These are phyloP conservation scores for Tricholauxania praeusta DNA, from an alignment of 2,888 invertebrate species.

Conservation along the genomic window DNA sequence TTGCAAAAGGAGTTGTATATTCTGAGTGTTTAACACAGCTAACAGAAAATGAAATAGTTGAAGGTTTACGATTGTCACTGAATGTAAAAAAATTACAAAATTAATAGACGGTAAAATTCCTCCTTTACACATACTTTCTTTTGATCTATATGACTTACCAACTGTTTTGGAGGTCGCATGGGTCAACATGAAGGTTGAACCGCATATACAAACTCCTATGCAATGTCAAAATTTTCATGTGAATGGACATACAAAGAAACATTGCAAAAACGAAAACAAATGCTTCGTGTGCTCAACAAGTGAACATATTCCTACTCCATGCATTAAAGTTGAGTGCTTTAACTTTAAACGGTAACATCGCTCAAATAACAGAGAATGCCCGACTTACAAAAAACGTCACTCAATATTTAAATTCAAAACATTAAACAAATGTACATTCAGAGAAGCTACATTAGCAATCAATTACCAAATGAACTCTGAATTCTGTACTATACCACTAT, in stretches of 20 bases:
- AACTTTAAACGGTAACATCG: slow-evolving; percentile 1
- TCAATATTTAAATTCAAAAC: slow-evolving; percentile 1
- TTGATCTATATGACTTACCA: too few relatives aligned
- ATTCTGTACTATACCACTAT: too few relatives aligned
- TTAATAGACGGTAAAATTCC: too few relatives aligned
- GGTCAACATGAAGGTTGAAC: too few relatives aligned
- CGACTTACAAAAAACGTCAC: background rate
- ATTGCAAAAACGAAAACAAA: slow-evolving; percentile 13
- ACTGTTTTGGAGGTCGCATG: too few relatives aligned
- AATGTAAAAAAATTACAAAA: too few relatives aligned
- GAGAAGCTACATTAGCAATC: background rate
- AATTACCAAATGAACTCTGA: background rate
- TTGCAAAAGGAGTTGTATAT: too few relatives aligned
- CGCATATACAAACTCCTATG: background rate
- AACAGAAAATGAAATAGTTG: too few relatives aligned
- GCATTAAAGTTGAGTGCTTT: background rate
- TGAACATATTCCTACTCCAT: background rate
- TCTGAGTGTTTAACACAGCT: too few relatives aligned
- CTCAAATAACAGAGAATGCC: slow-evolving; percentile 5
- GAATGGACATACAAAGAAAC: slow-evolving; percentile 12
- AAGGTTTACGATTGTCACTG: too few relatives aligned
- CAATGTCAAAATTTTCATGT: slow-evolving; percentile 10
- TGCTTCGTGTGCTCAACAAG: background rate
- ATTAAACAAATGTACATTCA: background rate
- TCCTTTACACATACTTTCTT: too few relatives aligned